A percentile compares a stretch with the other conserved stretches of the same genome.
Evolutionary conservation across 1,140 invertebrate genomes (phyloP).

Genomic region (Daktulosphaira vitifoliae): DNA sequence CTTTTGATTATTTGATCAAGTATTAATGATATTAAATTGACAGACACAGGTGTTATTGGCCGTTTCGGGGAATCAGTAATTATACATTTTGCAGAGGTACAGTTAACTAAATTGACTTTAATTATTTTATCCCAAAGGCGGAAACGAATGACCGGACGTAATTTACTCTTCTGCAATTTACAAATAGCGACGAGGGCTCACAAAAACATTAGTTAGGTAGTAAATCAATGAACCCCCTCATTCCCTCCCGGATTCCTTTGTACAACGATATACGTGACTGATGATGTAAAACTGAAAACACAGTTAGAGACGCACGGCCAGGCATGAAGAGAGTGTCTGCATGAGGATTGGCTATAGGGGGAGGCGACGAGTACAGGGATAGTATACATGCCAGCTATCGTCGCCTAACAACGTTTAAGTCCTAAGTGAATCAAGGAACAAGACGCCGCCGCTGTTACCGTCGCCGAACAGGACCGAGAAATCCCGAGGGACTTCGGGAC

Average conservation of each 20-base stretch:
- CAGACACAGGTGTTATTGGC: neutral
- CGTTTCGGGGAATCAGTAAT: neutral
- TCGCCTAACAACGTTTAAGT: constrained; percentile 33
- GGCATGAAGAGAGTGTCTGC: neutral
- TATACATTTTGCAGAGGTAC: neutral
- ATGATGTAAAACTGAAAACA: constrained; percentile 24
- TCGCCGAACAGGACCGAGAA: constrained; percentile 7
- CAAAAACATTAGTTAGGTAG: constrained; percentile 21
- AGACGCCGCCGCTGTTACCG: neutral
- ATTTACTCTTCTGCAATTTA: constrained; percentile 22
- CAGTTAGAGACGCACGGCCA: constrained; percentile 4
- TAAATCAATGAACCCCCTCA: constrained; percentile 21
- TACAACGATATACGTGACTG: constrained; percentile 8
- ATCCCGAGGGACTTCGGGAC: constrained; percentile 19
- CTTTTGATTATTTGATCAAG: too few species aligned
- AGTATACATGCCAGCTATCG: constrained; percentile 23
- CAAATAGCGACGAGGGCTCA: constrained; percentile 8
- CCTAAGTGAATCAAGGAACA: constrained; percentile 31
- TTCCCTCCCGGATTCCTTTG: neutral
- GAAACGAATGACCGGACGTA: constrained; percentile 10
- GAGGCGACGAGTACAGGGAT: neutral
- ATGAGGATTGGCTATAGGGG: too few species aligned
- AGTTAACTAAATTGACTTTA: neutral
- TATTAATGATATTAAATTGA: neutral
- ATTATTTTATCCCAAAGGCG: neutral